Evolutionary conservation across 2,888 invertebrate genomes (phyloP).

Genomic region (Nomada ferruginata): DNA sequence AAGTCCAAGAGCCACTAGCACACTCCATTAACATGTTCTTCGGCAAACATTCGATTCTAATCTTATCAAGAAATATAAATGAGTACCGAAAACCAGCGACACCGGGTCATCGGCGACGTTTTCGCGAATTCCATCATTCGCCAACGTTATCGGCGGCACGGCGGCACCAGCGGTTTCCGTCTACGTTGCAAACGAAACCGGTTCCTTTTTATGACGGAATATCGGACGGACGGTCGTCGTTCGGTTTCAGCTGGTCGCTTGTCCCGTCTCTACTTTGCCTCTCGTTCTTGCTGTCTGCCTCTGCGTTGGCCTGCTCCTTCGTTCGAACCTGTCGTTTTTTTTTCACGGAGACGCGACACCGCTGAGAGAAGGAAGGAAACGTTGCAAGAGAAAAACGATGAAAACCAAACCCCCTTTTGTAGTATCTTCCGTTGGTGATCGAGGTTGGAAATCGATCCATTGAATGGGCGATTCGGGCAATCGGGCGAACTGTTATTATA

Average conservation of each 20-base stretch:
- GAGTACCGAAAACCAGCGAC: conserved; percentile 10
- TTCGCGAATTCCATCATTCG: conserved; percentile 60
- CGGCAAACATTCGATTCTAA: conserved; percentile 58
- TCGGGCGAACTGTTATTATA: too few relatives aligned
- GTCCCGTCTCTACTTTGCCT: conserved; percentile 9
- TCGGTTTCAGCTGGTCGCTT: conserved; percentile 60
- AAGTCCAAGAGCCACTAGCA: too few relatives aligned
- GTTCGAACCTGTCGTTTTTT: conserved; percentile 29
- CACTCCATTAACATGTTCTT: neutral
- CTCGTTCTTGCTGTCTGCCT: neutral
- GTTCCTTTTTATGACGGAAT: conserved; percentile 73
- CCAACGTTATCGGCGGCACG: conserved; percentile 54
- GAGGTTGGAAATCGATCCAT: neutral
- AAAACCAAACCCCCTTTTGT: conserved; percentile 24
- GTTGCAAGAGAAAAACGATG: conserved; percentile 40
- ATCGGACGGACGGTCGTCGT: conserved; percentile 63
- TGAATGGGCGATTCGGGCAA: neutral
- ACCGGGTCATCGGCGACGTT: conserved; percentile 44
- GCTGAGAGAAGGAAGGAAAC: conserved; percentile 27
- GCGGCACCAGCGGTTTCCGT: conserved; percentile 66
- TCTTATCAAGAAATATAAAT: conserved; percentile 27
- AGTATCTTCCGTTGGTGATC: neutral
- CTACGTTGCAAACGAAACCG: conserved; percentile 69
- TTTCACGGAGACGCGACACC: conserved; percentile 36
- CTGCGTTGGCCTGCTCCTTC: conserved; percentile 10